Conservation (phyloP, 1,140 invertebrate genomes). For the Ostrea edulis region DNA sequence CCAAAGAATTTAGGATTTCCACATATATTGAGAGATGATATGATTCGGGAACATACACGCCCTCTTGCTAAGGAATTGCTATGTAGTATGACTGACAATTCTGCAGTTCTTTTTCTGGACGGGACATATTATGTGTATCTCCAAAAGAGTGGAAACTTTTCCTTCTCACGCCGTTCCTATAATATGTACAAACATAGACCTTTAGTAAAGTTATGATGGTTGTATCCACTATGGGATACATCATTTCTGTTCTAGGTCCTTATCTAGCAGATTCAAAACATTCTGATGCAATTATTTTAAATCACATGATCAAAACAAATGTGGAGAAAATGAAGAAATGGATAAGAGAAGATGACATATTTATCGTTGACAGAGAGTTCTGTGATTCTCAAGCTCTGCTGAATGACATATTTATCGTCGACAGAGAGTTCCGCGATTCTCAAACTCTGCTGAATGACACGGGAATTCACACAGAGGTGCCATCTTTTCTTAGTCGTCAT, state of each 20-base stretch:
- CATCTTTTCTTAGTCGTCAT: not conserved
- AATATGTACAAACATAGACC: not conserved
- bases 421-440: not conserved
- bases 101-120: too few species aligned
- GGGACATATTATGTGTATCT: not conserved
- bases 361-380: not conserved
- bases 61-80: not conserved
- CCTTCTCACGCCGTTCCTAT: not conserved
- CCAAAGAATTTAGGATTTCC: too few species aligned
- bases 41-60: not conserved
- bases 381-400: not conserved
- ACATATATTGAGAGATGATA: not conserved
- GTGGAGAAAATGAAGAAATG: not conserved
- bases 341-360: not conserved
- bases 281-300: not conserved
- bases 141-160: not conserved
- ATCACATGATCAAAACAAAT: not conserved
- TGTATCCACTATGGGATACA: not conserved
- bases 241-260: not conserved
- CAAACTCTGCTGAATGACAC: not conserved
- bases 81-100: too few species aligned
- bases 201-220: not conserved
- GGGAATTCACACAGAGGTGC: not conserved
- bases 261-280: not conserved
- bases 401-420: not conserved